Evolutionary conservation across 2,888 invertebrate genomes (phyloP), one percentile per base, ranked within the genome.

Genomic region (Campoletis raptor): DNA sequence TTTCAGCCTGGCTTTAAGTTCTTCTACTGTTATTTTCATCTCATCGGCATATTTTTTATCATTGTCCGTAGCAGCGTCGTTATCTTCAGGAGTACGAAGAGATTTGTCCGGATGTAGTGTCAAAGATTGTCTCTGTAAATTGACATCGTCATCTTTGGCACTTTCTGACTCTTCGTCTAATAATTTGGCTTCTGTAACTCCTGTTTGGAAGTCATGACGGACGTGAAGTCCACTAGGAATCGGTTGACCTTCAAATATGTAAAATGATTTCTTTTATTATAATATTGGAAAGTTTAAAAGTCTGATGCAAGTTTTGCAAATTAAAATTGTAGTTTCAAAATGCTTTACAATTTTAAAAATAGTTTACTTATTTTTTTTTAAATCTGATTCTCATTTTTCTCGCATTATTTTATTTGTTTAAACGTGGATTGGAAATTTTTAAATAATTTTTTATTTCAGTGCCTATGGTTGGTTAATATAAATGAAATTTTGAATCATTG

Each of bases 151-250:
- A 45, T 87, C 81, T 37, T 88, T 87, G 2, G 89, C 85, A 57
- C 92, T 89, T 10, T 87, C 84, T n/a, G 89, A 74, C 70, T 93
- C 90, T 74, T 91, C 89, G 64, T 93, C 96, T 88, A 97, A 90
- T 52, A 97, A 93, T 94, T 97, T 98, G 0, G 97, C 98, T 93
- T 98, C 97, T 57, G 96, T 96, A 86, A 95, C 92, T 0, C 97
- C 97, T 15, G 97, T 97, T 93, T 96, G 94, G n/a, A 98, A 94
- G 94, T 98, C 97, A 84, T 97, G 95, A 72, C 97, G 95, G 7
- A 97, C 95, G 92, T 98, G 97, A 4, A 98, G 94, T 1, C 98
- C 98, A 83, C 95, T 94, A 0, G 97, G 97, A 89, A 98, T 95
- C 24, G 95, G 95, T 93, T 97, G 97, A 85, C 96, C 97, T 97